These are phyloP conservation scores for Limnephilus marmoratus DNA, from an alignment of 2,888 invertebrate species.

Conservation along the genomic window DNA sequence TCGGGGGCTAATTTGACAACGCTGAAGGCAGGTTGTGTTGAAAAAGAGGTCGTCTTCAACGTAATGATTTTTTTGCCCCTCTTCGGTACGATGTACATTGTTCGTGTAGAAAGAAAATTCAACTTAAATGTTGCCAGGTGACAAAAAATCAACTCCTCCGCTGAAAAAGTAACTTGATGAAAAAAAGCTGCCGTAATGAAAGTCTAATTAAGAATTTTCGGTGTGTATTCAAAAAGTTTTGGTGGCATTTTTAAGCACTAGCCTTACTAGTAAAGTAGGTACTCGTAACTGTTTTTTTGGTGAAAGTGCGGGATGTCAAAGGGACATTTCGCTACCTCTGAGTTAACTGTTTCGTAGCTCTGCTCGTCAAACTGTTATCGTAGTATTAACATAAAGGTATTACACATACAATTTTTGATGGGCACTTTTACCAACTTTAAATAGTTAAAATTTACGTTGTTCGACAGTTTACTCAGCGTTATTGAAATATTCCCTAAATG, in stretches of 20 bases:
- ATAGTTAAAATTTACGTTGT: too few relatives aligned
- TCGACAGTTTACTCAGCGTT: too few relatives aligned
- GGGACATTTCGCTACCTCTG: too few relatives aligned
- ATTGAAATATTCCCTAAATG: too few relatives aligned
- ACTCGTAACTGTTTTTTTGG: background rate
- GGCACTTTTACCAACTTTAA: too few relatives aligned
- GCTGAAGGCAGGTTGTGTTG: background rate
- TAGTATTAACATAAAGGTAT: too few relatives aligned
- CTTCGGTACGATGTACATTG: background rate
- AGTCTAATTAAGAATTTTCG: background rate
- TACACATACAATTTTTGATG: too few relatives aligned
- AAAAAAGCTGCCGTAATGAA: background rate
- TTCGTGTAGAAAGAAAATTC: background rate
- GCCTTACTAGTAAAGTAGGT: too few relatives aligned
- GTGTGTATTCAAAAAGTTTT: background rate
- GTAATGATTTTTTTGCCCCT: slow-evolving; percentile 14
- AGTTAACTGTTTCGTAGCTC: too few relatives aligned
- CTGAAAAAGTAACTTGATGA: background rate
- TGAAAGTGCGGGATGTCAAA: too few relatives aligned
- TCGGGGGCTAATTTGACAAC: slow-evolving; percentile 35
- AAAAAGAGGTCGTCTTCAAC: slow-evolving; percentile 21
- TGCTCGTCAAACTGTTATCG: too few relatives aligned
- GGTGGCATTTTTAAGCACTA: background rate
- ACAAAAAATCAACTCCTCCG: slow-evolving; percentile 36
- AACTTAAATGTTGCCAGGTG: slow-evolving; percentile 28